Percentiles rank a stretch among this genome's conserved stretches.
phyloP scores from a whole-genome alignment of 2,113 vertebrate species.

The Scomber scombrus region DNA sequence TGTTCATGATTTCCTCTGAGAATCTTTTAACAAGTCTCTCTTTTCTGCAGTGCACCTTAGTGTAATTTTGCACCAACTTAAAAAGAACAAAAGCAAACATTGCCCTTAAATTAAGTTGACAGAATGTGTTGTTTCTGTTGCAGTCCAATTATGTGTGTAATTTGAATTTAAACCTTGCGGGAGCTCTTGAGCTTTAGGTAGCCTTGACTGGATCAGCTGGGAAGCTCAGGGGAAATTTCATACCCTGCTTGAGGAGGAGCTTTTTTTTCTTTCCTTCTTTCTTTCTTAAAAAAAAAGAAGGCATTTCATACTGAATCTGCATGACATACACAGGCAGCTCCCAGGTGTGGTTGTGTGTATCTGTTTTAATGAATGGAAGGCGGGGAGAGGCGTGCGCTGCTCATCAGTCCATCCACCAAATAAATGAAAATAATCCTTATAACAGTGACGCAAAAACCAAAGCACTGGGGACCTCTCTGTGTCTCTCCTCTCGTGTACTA shows the following conservation, averaged over 20 bases:
- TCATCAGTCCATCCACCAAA: constrained; percentile 35
- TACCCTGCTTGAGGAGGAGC: not conserved
- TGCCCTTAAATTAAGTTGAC: not conserved
- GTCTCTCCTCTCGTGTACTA: constrained; percentile 44
- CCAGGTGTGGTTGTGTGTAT: constrained; percentile 43
- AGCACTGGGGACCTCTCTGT: constrained; percentile 27
- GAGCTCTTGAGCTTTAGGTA: constrained; percentile 27
- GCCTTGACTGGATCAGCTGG: constrained; percentile 51
- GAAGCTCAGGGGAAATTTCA: constrained; percentile 31
- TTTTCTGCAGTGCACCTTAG: not conserved
- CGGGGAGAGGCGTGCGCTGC: not conserved
- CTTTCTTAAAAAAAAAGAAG: constrained; percentile 30
- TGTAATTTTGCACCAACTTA: not conserved
- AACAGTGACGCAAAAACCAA: constrained; percentile 30
- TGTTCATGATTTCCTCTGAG: not conserved
- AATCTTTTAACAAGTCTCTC: not conserved
- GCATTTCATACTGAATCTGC: constrained; percentile 15
- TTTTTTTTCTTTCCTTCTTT: not conserved
- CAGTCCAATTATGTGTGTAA: constrained; percentile 10
- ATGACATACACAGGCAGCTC: constrained; percentile 23
- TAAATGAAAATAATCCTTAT: constrained; percentile 52
- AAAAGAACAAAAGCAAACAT: not conserved
- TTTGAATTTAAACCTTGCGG: not conserved
- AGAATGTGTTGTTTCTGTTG: constrained; percentile 2
- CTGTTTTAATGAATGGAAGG: constrained; percentile 65